Evolutionary conservation across 1,140 invertebrate species (phyloP).

Genomic region (Coenobita brevimanus): DNA sequence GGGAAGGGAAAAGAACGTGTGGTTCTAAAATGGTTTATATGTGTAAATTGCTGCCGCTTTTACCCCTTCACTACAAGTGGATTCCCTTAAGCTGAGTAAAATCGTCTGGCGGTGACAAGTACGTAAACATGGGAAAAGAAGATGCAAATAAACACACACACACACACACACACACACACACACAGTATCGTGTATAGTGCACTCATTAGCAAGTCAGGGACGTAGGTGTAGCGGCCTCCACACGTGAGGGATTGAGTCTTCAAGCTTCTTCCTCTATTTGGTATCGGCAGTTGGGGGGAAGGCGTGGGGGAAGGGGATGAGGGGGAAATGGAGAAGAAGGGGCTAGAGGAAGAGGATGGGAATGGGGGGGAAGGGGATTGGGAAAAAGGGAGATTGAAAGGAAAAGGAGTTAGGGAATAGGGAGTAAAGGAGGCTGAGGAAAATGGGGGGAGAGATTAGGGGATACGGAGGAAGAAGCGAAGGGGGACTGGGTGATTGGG

Average conservation of each 20-base stretch:
- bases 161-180: no score
- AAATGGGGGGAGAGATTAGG: neutral
- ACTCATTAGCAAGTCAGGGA: no score
- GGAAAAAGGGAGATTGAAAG: neutral
- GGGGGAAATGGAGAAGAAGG: neutral
- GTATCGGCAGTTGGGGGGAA: neutral
- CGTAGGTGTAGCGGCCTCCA: no score
- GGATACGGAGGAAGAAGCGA: neutral
- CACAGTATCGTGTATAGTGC: no score
- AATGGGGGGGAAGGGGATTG: neutral
- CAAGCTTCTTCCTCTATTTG: neutral
- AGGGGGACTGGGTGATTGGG: neutral
- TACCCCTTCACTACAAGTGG: no score
- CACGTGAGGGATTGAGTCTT: neutral
- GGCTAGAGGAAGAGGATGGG: neutral
- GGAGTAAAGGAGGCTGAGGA: neutral
- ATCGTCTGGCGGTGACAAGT: no score
- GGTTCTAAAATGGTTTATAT: no score
- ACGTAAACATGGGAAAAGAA: no score
- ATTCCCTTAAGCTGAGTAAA: no score
- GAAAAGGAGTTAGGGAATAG: neutral
- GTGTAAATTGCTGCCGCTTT: no score
- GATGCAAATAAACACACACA: no score
- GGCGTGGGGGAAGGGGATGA: neutral
- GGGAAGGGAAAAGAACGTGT: no score